Conservation (phyloP, 2,113 vertebrate genomes). For the Phalacrocorax aristotelis region DNA sequence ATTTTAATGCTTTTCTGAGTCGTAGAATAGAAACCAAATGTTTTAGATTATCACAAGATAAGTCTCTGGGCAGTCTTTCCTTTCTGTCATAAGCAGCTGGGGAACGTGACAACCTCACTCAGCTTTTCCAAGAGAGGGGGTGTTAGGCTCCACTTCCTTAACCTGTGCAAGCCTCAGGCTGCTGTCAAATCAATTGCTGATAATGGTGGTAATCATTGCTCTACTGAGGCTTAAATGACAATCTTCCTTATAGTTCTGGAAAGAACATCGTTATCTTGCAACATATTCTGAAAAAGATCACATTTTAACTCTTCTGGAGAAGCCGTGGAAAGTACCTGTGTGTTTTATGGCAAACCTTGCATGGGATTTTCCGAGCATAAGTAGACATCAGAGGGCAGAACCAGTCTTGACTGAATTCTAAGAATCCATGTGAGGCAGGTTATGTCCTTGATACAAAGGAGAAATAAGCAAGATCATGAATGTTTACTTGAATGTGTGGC, state of each 20-base stretch:
- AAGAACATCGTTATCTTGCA: neutral
- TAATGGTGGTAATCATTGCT: neutral
- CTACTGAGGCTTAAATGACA: neutral
- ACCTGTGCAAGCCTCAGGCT: neutral
- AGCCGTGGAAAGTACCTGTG: accelerated
- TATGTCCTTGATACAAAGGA: neutral
- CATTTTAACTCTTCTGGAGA: neutral
- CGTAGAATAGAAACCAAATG: neutral
- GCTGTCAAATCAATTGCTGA: neutral
- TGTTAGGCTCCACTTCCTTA: neutral
- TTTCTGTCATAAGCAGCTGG: neutral
- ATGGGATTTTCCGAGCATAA: neutral
- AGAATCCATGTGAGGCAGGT: neutral
- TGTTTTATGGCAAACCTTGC: neutral
- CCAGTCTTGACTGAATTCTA: neutral
- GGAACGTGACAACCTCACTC: neutral
- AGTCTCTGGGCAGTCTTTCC: neutral
- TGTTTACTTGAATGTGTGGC: neutral
- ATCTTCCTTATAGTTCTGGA: neutral
- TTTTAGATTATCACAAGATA: neutral
- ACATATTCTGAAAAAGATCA: neutral
- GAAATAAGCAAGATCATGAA: neutral
- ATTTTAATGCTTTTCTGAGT: neutral
- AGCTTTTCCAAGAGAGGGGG: accelerated
- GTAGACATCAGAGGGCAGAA: neutral